Base-by-base conservation (phyloP, 2,113 vertebrate species). In the Cranoglanis bouderius region DNA sequence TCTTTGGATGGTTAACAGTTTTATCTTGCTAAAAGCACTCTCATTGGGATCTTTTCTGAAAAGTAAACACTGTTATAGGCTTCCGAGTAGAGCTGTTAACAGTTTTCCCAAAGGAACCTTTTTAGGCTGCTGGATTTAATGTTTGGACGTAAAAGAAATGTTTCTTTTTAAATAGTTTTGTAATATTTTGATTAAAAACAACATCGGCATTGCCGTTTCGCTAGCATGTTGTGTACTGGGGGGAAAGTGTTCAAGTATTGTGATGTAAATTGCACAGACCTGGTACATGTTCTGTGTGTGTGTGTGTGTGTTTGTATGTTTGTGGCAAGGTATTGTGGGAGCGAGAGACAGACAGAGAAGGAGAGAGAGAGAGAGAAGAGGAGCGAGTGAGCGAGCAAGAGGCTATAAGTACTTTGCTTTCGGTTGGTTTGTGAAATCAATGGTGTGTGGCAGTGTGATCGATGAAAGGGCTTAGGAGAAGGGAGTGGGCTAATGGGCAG, bases 351-450 rank as follows among this genome's bases (percentile, higher is more conserved):
- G 43, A 43, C 43, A 43, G 26, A 63, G 7, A 63, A 29, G 85
- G 14, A 55, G 65, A 57, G 46, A 9, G 38, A 59, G 32, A 16
- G n/a, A 26, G 59, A 63, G 40, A 14, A 19, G 29, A 18, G 38
- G 49, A 26, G 63, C 3, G 12, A 55, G 83, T 85, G 91, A 93
- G 92, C 90, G 92, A 90, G 57, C 43, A 87, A 91, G 49, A 92
- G 94, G 92, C 95, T 95, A 94, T 96, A 93, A 96, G 96, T 94
- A 93, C 93, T 94, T 93, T 89, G 92, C 95, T 95, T 92, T 94
- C 94, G 94, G 95, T 96, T 95, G 94, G 93, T 97, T 97, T 96
- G 96, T 95, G 94, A 93, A 96, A 96, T 97, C 95, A 95, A 94
- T 97, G 96, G 94, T 94, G 94, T 96, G 91, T 93, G 92, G 94